These are phyloP conservation scores for Catalaphyllia jardinei DNA, from an alignment of 64 coral and sea anemone genomes.

Conservation along the genomic window DNA sequence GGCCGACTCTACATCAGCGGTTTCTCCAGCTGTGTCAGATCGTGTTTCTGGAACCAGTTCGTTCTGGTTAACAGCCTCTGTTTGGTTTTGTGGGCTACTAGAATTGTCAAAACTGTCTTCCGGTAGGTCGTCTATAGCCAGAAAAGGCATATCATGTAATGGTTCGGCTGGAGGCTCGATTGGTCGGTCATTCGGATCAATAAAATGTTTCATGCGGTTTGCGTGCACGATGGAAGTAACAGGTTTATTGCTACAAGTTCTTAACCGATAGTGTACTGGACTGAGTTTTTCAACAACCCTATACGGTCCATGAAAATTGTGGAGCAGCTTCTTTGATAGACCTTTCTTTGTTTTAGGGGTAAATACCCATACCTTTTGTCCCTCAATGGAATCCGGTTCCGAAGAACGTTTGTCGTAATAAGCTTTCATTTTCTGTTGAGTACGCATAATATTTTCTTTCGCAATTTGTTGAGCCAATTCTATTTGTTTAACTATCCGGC, in stretches of 20 bases:
- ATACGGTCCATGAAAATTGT: slow-evolving; percentile 40
- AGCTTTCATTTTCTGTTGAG: slow-evolving; percentile 66
- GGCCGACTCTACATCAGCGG: no score
- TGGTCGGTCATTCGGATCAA: slow-evolving; percentile 42
- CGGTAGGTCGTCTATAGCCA: slow-evolving; percentile 4
- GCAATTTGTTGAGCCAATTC: slow-evolving; percentile 40
- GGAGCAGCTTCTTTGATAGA: slow-evolving; percentile 27
- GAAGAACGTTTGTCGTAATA: background rate
- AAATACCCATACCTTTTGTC: slow-evolving; percentile 55
- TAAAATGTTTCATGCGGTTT: slow-evolving; percentile 42
- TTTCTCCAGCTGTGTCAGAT: no score
- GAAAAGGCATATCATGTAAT: background rate
- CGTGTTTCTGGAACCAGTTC: no score
- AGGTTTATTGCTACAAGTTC: background rate
- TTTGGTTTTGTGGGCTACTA: no score
- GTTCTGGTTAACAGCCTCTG: no score
- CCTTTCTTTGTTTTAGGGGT: slow-evolving; percentile 47
- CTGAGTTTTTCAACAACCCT: slow-evolving; percentile 32
- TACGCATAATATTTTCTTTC: background rate
- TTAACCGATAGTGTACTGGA: slow-evolving; percentile 21
- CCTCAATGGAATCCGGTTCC: slow-evolving; percentile 16
- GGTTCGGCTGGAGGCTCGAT: background rate
- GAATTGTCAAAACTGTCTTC: slow-evolving; percentile 14
- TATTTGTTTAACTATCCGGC: background rate
- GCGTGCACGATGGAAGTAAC: slow-evolving; percentile 42